Evolutionary conservation across 2,797 vertebrate genomes (phyloP), one percentile per base, ranked within the genome.

Genomic region (Okamejei kenojei): DNA sequence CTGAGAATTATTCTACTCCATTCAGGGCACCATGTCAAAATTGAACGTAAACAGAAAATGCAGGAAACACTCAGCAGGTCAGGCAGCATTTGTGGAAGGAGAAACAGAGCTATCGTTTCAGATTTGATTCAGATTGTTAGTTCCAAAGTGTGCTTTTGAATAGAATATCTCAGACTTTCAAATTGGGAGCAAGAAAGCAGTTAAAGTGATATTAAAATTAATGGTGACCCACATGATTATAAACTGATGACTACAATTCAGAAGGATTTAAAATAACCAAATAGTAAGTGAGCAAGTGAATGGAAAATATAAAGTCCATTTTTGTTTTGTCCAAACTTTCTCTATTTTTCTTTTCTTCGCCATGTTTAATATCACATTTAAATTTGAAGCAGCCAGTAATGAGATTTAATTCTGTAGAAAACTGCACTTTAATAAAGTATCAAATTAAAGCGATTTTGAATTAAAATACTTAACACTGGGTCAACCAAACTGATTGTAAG

Each of bases 401-500:
- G 32, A 29, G 45, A 38, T 45, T 74, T 54, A 91, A 88, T 88
- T 68, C 63, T 88, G 84, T 19, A 68, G 84, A 88, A 88, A 88
- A 88, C 68, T 88, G 63, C n/a, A 32, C 63, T 68, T 68, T 88
- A 88, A 88, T 88, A 68, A 35, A 88, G 84, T 21, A 88, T 21
- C 84, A 88, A 88, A 68, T 63, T 88, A 68, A 88, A 68, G 17
- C 10, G 84, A 68, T 88, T 88, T 88, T 88, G 68, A 88, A 88
- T 88, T 88, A 88, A 74, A 73, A 91, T 65, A 7, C n/a, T 68
- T 35, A 88, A 88, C 17, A 88, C 84, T 10, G 63, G 84, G 84
- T 88, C 84, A 88, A 65, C 29, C 17, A 71, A 71, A 71, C 90
- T 91, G 68, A 91, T 91, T 91, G 68, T 91, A 74, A 91, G 71